Evolutionary conservation across 2,797 vertebrate genomes (phyloP), one percentile per base, ranked within the genome.

Genomic region (Xerus rutilus): DNA sequence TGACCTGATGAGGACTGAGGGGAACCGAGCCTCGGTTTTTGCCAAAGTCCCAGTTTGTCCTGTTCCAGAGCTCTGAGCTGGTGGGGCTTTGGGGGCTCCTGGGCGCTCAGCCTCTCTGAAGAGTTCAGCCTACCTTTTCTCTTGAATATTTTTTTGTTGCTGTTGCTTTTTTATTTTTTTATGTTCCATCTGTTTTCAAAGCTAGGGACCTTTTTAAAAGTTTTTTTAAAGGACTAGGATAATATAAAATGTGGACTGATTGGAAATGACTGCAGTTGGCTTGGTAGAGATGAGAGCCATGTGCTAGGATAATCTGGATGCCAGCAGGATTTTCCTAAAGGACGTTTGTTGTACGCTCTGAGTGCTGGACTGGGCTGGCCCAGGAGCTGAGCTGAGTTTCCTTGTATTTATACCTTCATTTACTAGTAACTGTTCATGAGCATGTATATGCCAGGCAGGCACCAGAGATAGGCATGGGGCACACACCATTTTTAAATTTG

Each of bases 131-230:
- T 1, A 70, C 57, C n/a, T 32, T 28, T 74, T 17, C 57, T 77
- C 86, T 35, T 25, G 67, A 25, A 76, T 23, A 5, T 39, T 69
- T n/a, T 86, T 47, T 47, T 47, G 11, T 82, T 65, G 9, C 35
- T 81, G 45, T 70, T 69, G 70, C 70, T 72, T 78, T 83, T 32
- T 32, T 30, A n/a, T n/a, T 87, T 85, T 49, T 43, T 14, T 1
- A 1, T 70, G n/a, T 65, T 84, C 73, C 82, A 43, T 88, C 49
- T 92, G 79, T 73, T 84, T 89, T 83, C 65, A 59, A 0, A 86
- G 86, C 84, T n/a, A 64, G 73, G 82, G 73, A 12, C 49, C 85
- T 43, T 47, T 88, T 77, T 70, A 54, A 54, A 20, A 3, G 7
- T 59, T 49, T 23, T 77, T 57, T 57, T 67, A 6, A 69, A 73